phyloP scores from a whole-genome alignment of 1,140 invertebrate species.

The Magallana angulata region DNA sequence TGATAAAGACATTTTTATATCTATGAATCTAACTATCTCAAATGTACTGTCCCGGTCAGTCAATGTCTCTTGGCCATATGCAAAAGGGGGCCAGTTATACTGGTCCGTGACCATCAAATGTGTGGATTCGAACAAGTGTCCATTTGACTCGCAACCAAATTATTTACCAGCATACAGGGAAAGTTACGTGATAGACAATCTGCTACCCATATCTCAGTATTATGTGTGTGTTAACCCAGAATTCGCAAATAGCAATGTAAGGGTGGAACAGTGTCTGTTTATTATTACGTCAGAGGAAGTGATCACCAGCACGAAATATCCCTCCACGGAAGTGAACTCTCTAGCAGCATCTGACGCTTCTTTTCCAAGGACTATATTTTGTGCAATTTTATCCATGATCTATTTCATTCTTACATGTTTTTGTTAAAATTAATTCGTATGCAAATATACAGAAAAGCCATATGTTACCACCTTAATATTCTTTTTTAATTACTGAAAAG shows the following conservation, averaged over 20 bases:
- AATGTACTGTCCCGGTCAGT: conserved; percentile 24
- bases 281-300: conserved; percentile 49
- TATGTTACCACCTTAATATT: no score
- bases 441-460: not conserved
- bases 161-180: conserved; percentile 52
- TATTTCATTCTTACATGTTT: not conserved
- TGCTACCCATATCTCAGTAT: conserved; percentile 52
- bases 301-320: not conserved
- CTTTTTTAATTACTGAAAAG: no score
- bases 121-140: conserved; percentile 16
- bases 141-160: conserved; percentile 35
- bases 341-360: not conserved
- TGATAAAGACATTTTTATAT: conserved; percentile 41
- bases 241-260: conserved; percentile 53
- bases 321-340: not conserved
- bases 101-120: conserved; percentile 58
- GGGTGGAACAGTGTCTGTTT: conserved; percentile 59
- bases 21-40: conserved; percentile 56
- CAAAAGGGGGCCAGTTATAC: conserved; percentile 58
- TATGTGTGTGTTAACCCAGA: conserved; percentile 62
- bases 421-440: not conserved
- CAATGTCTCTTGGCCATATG: conserved; percentile 61
- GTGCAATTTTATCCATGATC: not conserved
- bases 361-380: conserved; percentile 14
- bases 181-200: conserved; percentile 13